These are phyloP conservation scores for Protosalanx chinensis DNA, from an alignment of 2,797 vertebrate species.

Conservation along the genomic window DNA sequence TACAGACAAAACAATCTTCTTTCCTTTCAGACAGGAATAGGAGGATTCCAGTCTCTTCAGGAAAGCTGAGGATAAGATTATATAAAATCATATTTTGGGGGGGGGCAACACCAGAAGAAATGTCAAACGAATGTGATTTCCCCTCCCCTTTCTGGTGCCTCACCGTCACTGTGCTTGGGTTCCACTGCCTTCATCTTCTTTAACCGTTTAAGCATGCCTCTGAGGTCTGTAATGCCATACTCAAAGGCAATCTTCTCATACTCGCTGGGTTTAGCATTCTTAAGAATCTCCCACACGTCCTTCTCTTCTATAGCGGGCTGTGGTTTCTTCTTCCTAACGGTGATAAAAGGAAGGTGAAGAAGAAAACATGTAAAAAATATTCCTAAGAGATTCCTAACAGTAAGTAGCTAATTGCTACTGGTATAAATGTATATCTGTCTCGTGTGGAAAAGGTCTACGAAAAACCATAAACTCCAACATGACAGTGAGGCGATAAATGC, in stretches of 20 bases:
- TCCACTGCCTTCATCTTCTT: conserved; percentile 83
- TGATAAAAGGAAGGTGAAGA: neutral
- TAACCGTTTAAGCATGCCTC: conserved; percentile 89
- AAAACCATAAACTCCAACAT: no score
- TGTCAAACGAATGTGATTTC: neutral
- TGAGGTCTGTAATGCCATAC: conserved; percentile 89
- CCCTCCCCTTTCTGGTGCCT: conserved; percentile 1
- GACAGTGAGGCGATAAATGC: neutral
- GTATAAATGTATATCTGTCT: no score
- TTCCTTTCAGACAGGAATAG: conserved; percentile 86
- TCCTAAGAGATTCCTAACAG: no score
- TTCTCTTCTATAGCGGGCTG: conserved; percentile 63
- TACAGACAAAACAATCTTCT: conserved; percentile 81
- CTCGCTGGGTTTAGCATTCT: conserved; percentile 86
- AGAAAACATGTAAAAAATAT: neutral
- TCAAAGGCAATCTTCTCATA: conserved; percentile 90
- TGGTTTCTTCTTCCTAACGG: conserved; percentile 67
- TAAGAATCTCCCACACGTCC: conserved; percentile 86
- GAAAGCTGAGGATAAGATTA: conserved; percentile 71
- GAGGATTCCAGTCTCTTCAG: conserved; percentile 81
- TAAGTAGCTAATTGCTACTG: no score
- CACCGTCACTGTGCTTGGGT: conserved; percentile 79
- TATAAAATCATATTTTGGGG: neutral
- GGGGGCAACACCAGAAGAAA: neutral
- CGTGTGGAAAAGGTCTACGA: no score